phyloP scores from a whole-genome alignment of 1,140 invertebrate species.

The Dufourea novaeangliae region DNA sequence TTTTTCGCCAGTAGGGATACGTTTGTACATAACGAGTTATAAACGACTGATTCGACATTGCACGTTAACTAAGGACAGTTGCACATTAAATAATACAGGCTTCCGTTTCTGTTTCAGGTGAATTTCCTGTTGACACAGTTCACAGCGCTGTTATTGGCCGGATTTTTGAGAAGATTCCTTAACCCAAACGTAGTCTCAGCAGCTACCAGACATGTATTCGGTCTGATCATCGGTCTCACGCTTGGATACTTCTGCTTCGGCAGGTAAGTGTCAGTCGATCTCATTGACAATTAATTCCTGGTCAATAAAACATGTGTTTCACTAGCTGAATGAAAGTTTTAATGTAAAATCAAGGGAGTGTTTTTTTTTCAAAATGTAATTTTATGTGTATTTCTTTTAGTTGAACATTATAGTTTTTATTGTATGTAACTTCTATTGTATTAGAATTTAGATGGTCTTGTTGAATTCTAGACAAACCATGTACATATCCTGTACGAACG shows the following conservation, averaged over 20 bases:
- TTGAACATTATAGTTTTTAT: too few relatives aligned
- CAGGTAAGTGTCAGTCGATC: slow-evolving; percentile 84
- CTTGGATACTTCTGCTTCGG: slow-evolving; percentile 95
- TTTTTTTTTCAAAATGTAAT: background rate
- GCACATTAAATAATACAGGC: background rate
- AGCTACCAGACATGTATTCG: slow-evolving; percentile 88
- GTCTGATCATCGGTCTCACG: slow-evolving; percentile 87
- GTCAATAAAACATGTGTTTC: background rate
- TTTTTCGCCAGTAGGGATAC: too few relatives aligned
- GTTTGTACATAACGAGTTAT: too few relatives aligned
- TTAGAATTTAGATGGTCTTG: too few relatives aligned
- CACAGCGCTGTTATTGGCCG: slow-evolving; percentile 88
- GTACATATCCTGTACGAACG: too few relatives aligned
- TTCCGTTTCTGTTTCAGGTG: slow-evolving; percentile 83
- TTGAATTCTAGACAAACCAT: too few relatives aligned
- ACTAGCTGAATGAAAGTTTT: background rate
- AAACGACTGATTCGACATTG: too few relatives aligned
- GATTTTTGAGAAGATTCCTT: slow-evolving; percentile 87
- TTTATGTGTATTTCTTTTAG: too few relatives aligned
- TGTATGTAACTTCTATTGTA: too few relatives aligned
- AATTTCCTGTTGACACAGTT: slow-evolving; percentile 93
- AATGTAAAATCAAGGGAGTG: background rate
- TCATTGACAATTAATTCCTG: background rate
- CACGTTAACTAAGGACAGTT: too few relatives aligned
- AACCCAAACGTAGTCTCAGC: slow-evolving; percentile 85